Evolutionary conservation across 2,797 vertebrate genomes (phyloP), one percentile per base, ranked within the genome.

Genomic region (Chromis chromis): DNA sequence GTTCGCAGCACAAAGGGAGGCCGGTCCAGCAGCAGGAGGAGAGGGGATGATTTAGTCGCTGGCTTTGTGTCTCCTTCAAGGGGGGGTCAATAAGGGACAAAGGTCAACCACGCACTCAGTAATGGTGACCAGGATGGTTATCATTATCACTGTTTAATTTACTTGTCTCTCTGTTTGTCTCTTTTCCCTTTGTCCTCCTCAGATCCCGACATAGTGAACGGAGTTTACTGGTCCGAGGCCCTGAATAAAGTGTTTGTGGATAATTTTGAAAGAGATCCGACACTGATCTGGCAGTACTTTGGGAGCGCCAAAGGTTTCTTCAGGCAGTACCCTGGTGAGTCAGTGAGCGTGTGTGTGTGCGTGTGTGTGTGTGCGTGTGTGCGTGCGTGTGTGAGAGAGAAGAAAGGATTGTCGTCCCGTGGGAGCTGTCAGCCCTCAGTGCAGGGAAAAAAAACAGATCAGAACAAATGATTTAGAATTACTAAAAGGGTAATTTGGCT

Each of bases 221-320:
- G 98, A 36, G 97, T 98, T 65, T 99, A 96, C 82, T 99, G 98
- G 98, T 99, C 97, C 0, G 98, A 99, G 90, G 97, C 97, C 16
- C 92, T 99, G 85, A 99, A 99, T 89, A 99, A 98, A 90, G 97
- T 99, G 6, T 99, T 99, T 81, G 97, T 99, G 17, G 97, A 99
- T 86, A 99, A 99, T 88, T 99, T 97, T 90, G 96, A 97, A 82
- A 96, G 94, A 71, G 98, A 99, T 74, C 97, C 97, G 0, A 97
- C 97, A 12, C 96, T 99, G 27, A 98, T 97, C 81, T 99, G 97
- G 97, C 98, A 99, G 78, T 99, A 99, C 86, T 99, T 99, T 84
- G 98, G 97, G 82, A 99, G 98, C 12, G 97, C 98, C 61, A 99
- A 98, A 86, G 98, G 98, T 58, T 99, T 99, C 95, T 99, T 99